Conservation (phyloP, 2,797 vertebrate species). For the Acropternis orthonyx region DNA sequence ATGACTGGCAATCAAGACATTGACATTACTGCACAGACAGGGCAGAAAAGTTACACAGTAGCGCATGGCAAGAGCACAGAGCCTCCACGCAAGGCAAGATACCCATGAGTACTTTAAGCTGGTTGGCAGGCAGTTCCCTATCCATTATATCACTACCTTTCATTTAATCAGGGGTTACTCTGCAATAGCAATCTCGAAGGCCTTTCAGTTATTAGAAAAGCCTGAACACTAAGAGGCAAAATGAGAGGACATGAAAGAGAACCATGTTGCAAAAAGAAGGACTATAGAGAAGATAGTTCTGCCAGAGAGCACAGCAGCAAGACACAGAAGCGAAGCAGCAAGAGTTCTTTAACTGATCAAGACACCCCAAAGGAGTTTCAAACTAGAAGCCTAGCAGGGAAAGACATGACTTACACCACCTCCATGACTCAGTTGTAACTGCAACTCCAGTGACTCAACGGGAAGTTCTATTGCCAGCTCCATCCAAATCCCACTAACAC, state of each 20-base stretch:
- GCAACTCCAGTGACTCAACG: constrained; percentile 53
- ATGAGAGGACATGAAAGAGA: neutral
- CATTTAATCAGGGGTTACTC: neutral
- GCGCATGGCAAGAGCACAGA: neutral
- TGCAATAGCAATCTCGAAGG: neutral
- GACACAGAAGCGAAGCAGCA: neutral
- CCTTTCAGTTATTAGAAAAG: neutral
- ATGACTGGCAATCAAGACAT: neutral
- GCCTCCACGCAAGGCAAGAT: neutral
- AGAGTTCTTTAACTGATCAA: neutral
- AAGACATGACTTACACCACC: constrained; percentile 1
- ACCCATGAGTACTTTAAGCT: neutral
- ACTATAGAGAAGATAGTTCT: neutral
- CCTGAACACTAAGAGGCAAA: neutral
- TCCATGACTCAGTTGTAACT: constrained; percentile 49
- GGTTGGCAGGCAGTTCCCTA: neutral
- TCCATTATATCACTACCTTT: neutral
- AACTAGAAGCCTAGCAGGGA: neutral
- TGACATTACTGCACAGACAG: neutral
- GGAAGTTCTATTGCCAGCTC: constrained; percentile 33
- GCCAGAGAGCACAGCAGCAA: neutral
- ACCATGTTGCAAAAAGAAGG: neutral
- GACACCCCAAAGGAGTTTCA: neutral
- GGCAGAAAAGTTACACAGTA: neutral
- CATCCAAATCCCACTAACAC: constrained; percentile 32